These are phyloP conservation scores for Brachypteracias leptosomus DNA, from an alignment of 2,113 vertebrate species.

Conservation along the genomic window DNA sequence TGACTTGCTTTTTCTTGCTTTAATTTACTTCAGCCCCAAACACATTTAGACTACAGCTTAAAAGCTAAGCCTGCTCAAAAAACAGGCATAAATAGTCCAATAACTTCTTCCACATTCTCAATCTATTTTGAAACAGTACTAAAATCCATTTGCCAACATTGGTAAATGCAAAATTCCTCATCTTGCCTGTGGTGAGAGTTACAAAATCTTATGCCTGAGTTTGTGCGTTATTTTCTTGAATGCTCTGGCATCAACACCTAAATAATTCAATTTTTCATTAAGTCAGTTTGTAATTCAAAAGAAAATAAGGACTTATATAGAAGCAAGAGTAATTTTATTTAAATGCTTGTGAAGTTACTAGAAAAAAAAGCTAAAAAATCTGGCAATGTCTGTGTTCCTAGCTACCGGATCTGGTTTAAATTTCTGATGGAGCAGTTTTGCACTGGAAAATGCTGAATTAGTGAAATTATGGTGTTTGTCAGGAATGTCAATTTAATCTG, in stretches of 20 bases:
- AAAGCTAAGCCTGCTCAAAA: background rate
- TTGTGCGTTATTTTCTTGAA: background rate
- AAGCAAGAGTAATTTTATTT: background rate
- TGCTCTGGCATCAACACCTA: background rate
- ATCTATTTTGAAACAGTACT: background rate
- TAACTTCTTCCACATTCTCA: background rate
- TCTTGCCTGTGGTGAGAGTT: background rate
- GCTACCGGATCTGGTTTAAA: background rate
- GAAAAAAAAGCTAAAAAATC: background rate
- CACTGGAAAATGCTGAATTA: conserved; percentile 9
- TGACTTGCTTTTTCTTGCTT: background rate
- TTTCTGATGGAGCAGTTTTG: background rate
- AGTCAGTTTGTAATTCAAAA: background rate
- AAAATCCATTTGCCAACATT: background rate
- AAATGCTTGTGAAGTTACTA: background rate
- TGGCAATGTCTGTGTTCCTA: background rate
- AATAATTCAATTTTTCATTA: background rate
- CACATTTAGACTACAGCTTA: background rate
- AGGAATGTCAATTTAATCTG: background rate
- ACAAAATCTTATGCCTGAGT: background rate
- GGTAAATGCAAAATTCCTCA: background rate
- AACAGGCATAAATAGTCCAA: background rate
- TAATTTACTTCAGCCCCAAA: background rate
- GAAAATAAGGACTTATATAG: background rate
- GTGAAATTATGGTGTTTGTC: background rate